Percentiles rank a stretch among this genome's conserved stretches.
These are phyloP conservation scores for Philantomba maxwellii DNA, from an alignment of 2,113 vertebrate genomes.

Conservation along the genomic window DNA sequence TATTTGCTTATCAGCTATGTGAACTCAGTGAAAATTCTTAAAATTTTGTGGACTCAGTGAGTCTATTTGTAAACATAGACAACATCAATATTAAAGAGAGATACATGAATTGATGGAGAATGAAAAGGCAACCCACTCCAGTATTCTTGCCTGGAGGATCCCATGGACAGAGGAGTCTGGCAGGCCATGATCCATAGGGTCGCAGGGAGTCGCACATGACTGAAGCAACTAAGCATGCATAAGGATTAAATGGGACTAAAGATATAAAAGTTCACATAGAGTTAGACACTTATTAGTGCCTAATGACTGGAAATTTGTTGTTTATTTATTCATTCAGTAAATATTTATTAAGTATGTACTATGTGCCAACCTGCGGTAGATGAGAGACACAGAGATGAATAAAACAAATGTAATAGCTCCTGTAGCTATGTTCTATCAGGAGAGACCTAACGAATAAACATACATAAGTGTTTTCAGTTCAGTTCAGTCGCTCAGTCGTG, in stretches of 20 bases:
- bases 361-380: background rate
- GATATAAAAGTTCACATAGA: background rate
- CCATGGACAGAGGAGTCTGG: background rate
- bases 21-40: background rate
- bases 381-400: background rate
- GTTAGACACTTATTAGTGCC: background rate
- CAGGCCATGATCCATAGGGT: background rate
- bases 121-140: background rate
- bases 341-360: background rate
- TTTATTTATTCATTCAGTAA: background rate
- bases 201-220: rapidly evolving
- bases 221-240: background rate
- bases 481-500: too few relatives aligned
- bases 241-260: background rate
- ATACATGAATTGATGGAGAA: background rate
- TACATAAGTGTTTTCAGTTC: background rate
- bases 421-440: background rate
- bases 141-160: background rate
- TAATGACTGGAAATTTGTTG: background rate
- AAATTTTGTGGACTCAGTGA: background rate
- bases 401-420: background rate
- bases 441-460: background rate
- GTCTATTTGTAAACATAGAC: background rate
- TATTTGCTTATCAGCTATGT: background rate
- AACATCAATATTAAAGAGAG: background rate